Conservation (phyloP, 2,113 vertebrate genomes). For the Nymphicus hollandicus region DNA sequence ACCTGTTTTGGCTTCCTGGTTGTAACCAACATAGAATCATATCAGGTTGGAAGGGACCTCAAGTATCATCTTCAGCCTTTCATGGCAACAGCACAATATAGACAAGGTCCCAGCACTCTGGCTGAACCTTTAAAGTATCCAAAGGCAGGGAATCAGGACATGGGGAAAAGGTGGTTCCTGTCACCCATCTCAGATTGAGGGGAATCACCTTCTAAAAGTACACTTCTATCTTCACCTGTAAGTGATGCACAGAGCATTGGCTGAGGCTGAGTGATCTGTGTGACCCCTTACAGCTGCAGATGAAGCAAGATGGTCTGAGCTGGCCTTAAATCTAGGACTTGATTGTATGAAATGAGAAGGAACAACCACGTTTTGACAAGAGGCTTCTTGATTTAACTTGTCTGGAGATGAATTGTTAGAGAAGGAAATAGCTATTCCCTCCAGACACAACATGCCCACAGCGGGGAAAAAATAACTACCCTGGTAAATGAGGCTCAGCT, state of each 20-base stretch:
- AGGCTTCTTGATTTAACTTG: neutral
- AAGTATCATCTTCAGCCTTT: neutral
- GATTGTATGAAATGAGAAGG: neutral
- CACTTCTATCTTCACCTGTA: accelerated
- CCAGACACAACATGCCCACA: neutral
- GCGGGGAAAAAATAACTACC: neutral
- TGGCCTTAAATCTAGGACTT: neutral
- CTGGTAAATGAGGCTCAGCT: neutral
- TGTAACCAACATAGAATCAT: neutral
- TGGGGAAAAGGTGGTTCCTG: neutral
- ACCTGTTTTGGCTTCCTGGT: accelerated
- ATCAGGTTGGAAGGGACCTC: neutral
- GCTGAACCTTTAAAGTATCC: neutral
- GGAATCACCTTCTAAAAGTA: neutral
- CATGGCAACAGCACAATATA: too few species aligned
- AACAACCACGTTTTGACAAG: neutral
- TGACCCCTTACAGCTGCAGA: neutral
- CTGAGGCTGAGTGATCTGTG: neutral
- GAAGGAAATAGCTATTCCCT: neutral
- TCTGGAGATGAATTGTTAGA: neutral
- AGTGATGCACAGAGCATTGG: accelerated
- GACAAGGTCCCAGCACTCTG: neutral
- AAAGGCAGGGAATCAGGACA: neutral
- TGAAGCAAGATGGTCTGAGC: neutral
- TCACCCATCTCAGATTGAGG: neutral